Evolutionary conservation across 2,113 vertebrate species (phyloP).

Genomic region (Apistogramma diplotaenia): DNA sequence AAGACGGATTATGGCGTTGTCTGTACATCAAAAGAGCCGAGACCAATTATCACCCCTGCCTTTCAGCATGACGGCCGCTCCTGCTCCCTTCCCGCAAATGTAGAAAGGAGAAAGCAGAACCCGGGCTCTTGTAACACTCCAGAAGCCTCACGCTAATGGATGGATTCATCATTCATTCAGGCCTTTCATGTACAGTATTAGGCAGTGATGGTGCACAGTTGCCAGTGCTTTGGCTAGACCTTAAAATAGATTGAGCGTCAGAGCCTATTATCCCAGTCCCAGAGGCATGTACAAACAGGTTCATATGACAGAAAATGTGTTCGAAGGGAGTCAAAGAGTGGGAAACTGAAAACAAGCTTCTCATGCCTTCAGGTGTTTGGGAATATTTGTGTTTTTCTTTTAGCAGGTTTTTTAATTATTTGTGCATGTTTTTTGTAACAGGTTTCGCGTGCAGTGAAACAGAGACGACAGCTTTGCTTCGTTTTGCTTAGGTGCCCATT

Average conservation of each 20-base stretch:
- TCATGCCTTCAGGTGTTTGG: slow-evolving; percentile 25
- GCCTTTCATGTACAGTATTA: slow-evolving; percentile 59
- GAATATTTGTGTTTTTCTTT: slow-evolving; percentile 2
- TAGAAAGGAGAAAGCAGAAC: slow-evolving; percentile 26
- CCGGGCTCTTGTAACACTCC: slow-evolving; percentile 30
- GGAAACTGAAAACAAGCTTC: slow-evolving; percentile 6
- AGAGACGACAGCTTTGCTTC: slow-evolving; percentile 3
- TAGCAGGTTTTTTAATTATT: slow-evolving; percentile 11
- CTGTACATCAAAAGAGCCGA: slow-evolving; percentile 78
- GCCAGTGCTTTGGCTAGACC: slow-evolving; percentile 37
- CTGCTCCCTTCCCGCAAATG: slow-evolving; percentile 23
- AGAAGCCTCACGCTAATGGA: slow-evolving; percentile 51
- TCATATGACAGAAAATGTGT: slow-evolving; percentile 35
- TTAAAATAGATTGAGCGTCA: slow-evolving; percentile 57
- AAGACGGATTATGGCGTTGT: slow-evolving; percentile 69
- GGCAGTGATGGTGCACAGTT: slow-evolving; percentile 43
- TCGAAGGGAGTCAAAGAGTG: slow-evolving; percentile 1
- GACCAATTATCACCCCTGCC: slow-evolving; percentile 76
- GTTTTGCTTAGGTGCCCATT: slow-evolving; percentile 53
- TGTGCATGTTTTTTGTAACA: slow-evolving; percentile 4
- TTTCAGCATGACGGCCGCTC: slow-evolving; percentile 60
- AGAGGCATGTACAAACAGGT: slow-evolving; percentile 49
- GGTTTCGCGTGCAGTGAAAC: background rate
- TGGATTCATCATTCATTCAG: slow-evolving; percentile 50
- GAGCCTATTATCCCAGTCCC: slow-evolving; percentile 56